These are phyloP conservation scores for Allacma fusca DNA, from an alignment of 2,888 invertebrate species.

Conservation along the genomic window DNA sequence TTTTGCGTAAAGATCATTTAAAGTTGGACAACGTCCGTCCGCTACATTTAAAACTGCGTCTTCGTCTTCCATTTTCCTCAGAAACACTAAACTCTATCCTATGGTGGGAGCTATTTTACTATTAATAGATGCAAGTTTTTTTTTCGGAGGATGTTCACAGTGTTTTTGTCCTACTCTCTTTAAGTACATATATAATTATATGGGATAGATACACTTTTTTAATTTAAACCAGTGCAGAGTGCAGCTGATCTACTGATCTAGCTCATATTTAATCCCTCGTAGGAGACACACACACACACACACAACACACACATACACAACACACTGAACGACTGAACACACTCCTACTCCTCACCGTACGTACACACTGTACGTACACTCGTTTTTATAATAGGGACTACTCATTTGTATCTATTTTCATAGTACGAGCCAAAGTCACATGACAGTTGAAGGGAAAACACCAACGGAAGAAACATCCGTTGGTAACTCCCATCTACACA, in stretches of 20 bases:
- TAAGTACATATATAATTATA: no score
- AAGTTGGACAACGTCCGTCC: constrained; percentile 48
- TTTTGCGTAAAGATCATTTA: constrained; percentile 54
- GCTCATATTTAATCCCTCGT: background rate
- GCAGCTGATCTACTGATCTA: background rate
- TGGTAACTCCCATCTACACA: no score
- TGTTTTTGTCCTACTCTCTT: no score
- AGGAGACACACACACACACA: background rate
- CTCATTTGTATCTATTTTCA: background rate
- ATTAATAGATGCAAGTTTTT: background rate
- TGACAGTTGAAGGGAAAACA: background rate
- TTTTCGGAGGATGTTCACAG: background rate
- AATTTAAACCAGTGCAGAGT: no score
- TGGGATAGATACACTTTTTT: no score
- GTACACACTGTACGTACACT: no score
- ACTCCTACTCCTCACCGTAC: no score
- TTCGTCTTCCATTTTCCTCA: constrained; percentile 26
- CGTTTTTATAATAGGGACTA: no score
- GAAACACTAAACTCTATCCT: background rate
- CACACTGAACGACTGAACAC: no score
- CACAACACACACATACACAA: background rate
- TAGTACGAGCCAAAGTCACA: constrained; percentile 12
- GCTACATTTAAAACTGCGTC: constrained; percentile 19
- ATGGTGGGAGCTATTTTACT: background rate
- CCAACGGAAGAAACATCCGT: constrained; percentile 10